Evolutionary conservation across 2,888 invertebrate genomes (phyloP).

Genomic region (Bembecia ichneumoniformis): DNA sequence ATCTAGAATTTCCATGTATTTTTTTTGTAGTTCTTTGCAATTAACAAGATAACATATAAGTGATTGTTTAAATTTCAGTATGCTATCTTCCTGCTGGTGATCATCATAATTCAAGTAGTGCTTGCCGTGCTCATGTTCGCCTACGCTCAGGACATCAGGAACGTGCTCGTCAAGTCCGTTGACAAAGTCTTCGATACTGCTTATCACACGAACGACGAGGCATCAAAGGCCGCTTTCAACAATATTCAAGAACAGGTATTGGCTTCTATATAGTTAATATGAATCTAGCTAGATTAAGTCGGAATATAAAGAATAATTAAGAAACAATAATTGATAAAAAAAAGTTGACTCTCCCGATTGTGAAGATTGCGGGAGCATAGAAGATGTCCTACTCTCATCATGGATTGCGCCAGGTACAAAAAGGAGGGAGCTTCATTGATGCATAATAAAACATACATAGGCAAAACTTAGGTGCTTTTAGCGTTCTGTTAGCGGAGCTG

Average conservation of each 20-base stretch:
- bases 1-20: neutral
- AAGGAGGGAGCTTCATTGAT: too few species aligned
- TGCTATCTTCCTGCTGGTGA: conserved; percentile 78
- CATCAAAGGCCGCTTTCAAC: conserved; percentile 72
- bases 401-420: too few species aligned
- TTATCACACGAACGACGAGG: conserved; percentile 27
- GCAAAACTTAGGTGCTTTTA: too few species aligned
- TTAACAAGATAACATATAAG: neutral
- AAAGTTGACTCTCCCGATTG: neutral
- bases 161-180: conserved; percentile 55
- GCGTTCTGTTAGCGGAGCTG: too few species aligned
- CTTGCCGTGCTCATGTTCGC: conserved; percentile 78
- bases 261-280: neutral
- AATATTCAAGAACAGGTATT: conserved; percentile 74
- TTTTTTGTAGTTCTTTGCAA: neutral
- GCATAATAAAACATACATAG: too few species aligned
- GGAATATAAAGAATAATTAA: neutral
- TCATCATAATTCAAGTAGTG: conserved; percentile 81
- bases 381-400: too few species aligned
- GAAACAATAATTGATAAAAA: neutral
- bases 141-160: conserved; percentile 69
- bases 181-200: conserved; percentile 33
- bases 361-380: too few species aligned
- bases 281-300: neutral
- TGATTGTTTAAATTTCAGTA: conserved; percentile 67